Evolutionary conservation across 2,888 invertebrate genomes (phyloP), one percentile per base, ranked within the genome.

Genomic region (Melinaea marsaeus): DNA sequence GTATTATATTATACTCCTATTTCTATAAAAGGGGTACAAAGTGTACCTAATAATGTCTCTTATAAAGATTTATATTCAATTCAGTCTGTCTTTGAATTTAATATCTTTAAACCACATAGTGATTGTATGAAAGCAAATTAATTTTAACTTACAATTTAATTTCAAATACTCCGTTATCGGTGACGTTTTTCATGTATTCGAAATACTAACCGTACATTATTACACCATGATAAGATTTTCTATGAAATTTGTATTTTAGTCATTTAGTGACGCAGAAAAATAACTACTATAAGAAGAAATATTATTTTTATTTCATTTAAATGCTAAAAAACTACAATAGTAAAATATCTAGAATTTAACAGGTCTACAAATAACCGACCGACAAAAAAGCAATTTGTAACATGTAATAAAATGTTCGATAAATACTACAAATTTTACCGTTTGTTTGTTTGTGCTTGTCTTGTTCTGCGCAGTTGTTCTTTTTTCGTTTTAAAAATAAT

Each of bases 401-500:
- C 42, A 7, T 42, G 60, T 60, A 65, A 67, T 68, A 66, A 65
- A 69, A 63, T 61, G 55, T 61, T 55, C 62, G 57, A 66, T 67
- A 69, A 70, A 69, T 64, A 69, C 66, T 64, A 61, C 57, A 65
- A 61, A 65, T 60, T 45, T 57, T 63, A 58, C 65, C 46, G 33
- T 60, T 64, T 60, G 61, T 60, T 58, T 62, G 48, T 57, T 42
- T 63, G 59, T 63, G 58, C 55, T 57, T 37, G 42, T 57, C 48
- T 51, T 65, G 56, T 68, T 65, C 71, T 74, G 77, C 76, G 75
- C 74, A 79, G 67, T 73, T 72, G 77, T 73, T 81, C 80, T 84
- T 81, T 83, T 85, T 81, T 78, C 72, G 80, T 78, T 78, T 74
- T 69, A 67, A 70, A 81, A 84, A 86, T 81, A 86, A 86, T 80